These are phyloP conservation scores for Phortica variegata DNA, from an alignment of 1,140 invertebrate species.

Conservation along the genomic window DNA sequence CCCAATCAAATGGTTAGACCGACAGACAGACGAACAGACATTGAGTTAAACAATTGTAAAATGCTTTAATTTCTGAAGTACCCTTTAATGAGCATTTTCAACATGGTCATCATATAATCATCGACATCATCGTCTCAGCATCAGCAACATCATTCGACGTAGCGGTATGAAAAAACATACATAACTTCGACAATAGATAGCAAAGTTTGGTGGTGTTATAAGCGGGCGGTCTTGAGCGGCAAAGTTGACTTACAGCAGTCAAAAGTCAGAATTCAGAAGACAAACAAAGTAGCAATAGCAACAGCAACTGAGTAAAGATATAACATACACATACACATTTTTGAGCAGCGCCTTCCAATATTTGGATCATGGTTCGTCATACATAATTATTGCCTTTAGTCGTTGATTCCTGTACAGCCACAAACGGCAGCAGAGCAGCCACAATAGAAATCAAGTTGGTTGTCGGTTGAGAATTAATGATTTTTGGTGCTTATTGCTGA, in stretches of 20 bases:
- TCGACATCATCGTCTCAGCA: conserved; percentile 7
- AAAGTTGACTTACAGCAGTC: no score
- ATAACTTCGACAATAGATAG: no score
- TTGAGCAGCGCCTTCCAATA: conserved; percentile 32
- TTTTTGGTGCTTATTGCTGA: conserved; percentile 24
- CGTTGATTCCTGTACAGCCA: conserved; percentile 1
- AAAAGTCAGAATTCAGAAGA: no score
- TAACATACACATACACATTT: conserved; percentile 7
- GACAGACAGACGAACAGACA: conserved; percentile 19
- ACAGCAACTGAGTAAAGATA: no score
- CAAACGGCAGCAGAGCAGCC: not conserved
- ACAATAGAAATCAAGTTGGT: conserved; percentile 10
- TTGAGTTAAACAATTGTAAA: conserved; percentile 46
- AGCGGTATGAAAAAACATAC: no score
- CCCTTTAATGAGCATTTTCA: conserved; percentile 54
- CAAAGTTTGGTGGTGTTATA: no score
- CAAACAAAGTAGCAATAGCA: conserved; percentile 5
- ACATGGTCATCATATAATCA: conserved; percentile 52
- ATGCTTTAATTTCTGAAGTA: conserved; percentile 53
- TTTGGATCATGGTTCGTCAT: conserved; percentile 44
- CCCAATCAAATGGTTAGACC: conserved; percentile 40
- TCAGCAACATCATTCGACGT: not conserved
- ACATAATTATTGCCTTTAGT: conserved; percentile 47
- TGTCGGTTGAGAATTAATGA: conserved; percentile 44
- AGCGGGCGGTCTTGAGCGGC: no score